Percentiles rank a stretch among this genome's conserved stretches.
Evolutionary conservation across 2,888 invertebrate species (phyloP).

Genomic region (Vesta saturnalis): DNA sequence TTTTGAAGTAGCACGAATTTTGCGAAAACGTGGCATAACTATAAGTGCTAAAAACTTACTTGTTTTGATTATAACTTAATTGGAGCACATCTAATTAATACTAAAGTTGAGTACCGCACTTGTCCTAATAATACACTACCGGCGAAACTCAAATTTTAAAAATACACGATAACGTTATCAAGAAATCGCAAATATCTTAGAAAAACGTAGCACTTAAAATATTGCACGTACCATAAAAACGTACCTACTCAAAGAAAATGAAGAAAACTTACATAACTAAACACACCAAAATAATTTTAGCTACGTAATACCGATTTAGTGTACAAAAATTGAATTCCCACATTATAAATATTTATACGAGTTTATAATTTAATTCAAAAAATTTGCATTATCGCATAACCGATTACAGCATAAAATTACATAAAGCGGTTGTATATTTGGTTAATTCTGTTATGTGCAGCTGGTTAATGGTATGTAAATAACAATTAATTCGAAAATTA

Average conservation of each 20-base stretch:
- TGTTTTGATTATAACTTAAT: neutral
- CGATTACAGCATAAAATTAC: neutral
- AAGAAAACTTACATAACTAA: neutral
- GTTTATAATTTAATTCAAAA: neutral
- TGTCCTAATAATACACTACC: neutral
- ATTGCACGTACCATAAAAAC: too few species aligned
- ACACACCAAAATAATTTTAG: neutral
- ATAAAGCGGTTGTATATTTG: neutral
- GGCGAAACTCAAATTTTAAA: neutral
- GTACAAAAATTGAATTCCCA: neutral
- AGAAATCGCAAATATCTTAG: too few species aligned
- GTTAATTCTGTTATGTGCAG: too few species aligned
- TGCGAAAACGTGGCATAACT: too few species aligned
- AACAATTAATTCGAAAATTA: neutral
- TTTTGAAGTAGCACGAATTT: too few species aligned
- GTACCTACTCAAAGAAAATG: too few species aligned
- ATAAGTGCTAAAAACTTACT: too few species aligned
- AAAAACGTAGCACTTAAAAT: too few species aligned
- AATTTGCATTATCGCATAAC: too few species aligned
- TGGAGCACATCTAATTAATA: neutral
- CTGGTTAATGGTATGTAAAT: neutral
- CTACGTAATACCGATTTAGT: neutral
- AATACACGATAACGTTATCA: neutral
- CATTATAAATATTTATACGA: neutral
- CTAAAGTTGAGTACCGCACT: neutral